Evolutionary conservation across 2,797 vertebrate genomes (phyloP), one percentile per base, ranked within the genome.

Genomic region (Glyptemys insculpta): DNA sequence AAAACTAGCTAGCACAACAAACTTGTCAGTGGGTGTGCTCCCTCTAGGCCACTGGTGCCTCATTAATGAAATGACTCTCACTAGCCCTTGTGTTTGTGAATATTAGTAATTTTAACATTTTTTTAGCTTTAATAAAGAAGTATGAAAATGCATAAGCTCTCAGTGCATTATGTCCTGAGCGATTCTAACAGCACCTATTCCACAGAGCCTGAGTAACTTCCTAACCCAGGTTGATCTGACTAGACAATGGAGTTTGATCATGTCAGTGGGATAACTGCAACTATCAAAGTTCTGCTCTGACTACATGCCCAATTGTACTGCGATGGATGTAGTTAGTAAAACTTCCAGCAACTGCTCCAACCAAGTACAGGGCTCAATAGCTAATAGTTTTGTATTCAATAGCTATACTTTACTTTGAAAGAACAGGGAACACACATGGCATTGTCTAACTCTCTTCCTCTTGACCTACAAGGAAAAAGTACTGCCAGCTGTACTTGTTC

Each of bases 111-210:
- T 96, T 97, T 96, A 96, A 89, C 37, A 76, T 68, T 53, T 37
- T 68, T 37, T 54, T 86, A 90, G 37, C 76, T 80, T 44, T 57
- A 97, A 95, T 97, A 97, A 96, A 97, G 49, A 91, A 80, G 21
- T 50, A 34, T 74, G 1, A 15, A 62, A 44, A 14, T 2, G 27
- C 6, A 8, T 23, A n/a, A 37, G 9, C 34, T 81, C 34, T 44
- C 27, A 15, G 12, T 8, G 18, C 21, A 80, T 53, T 41, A 5
- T 68, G 19, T 52, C 21, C 79, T 37, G 47, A n/a, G 44, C 11
- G 4, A 65, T 34, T 65, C 62, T 34, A 65, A 65, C 29, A 29
- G 57, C 57, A 59, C 31, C 15, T 62, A 4, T 34, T 34, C 59
- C 15, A 16, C 59, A 62, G 59, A 14, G 6, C 15, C 34, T 19